These are phyloP conservation scores for Glareola pratincola DNA, from an alignment of 2,113 vertebrate genomes.

Conservation along the genomic window DNA sequence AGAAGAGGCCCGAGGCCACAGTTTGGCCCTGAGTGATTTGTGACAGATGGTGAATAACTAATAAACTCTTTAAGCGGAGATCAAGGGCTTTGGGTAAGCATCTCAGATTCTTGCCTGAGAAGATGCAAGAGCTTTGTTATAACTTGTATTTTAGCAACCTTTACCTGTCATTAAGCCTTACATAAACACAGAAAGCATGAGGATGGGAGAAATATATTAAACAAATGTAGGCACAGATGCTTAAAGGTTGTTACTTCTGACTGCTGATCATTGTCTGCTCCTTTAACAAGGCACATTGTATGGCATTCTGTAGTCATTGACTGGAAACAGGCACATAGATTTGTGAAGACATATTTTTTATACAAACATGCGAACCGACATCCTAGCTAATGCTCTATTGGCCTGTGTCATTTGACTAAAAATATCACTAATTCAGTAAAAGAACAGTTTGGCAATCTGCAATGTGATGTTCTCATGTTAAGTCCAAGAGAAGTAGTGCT, in stretches of 20 bases:
- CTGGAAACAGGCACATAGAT: neutral
- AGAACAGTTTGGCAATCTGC: neutral
- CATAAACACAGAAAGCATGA: neutral
- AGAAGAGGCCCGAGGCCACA: neutral
- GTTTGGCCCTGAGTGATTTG: neutral
- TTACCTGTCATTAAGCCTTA: neutral
- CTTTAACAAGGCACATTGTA: neutral
- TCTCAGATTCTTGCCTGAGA: neutral
- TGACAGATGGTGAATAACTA: conserved; percentile 10
- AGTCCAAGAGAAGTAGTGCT: neutral
- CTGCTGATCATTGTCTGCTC: neutral
- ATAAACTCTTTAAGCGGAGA: neutral
- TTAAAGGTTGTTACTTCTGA: neutral
- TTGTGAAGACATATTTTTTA: neutral
- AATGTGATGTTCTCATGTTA: neutral
- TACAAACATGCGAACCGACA: neutral
- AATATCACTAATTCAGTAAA: neutral
- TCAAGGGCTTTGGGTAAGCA: neutral
- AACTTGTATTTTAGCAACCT: neutral
- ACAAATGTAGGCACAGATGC: neutral
- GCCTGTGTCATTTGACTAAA: neutral
- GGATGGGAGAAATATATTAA: neutral
- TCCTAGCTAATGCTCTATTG: neutral
- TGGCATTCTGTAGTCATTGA: neutral
- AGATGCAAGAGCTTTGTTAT: neutral